Base-by-base conservation (phyloP, 2,797 vertebrate genomes). In the Schizothorax lantsangensis region DNA sequence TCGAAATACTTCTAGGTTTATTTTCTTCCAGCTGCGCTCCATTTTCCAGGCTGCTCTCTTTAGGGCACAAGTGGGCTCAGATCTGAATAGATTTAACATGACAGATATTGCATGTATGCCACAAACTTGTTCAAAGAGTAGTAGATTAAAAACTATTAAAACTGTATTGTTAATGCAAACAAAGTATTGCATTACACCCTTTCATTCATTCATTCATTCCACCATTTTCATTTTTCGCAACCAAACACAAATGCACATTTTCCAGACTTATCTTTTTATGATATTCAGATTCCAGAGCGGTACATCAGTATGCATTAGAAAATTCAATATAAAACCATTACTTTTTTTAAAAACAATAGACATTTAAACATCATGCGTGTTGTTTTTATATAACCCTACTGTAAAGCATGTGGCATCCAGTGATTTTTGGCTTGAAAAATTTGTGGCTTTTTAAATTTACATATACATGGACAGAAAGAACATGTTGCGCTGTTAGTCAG, bases 281-380 rank as follows among this genome's bases (percentile, higher is more conserved):
- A 68, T 68, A 68, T 81, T 66, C 26, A 23, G 11, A 30, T 74
- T 21, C 5, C 36, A 57, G 23, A 71, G 23, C 62, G 5, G 23
- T 17, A 23, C 17, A 40, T 52, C 5, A 19, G 6, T 36, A 17
- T 21, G 45, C 30, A 52, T 40, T 66, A 84, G 33, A 84, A 66
- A 68, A 78, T n/a, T 64, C 21, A n/a, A n/a, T 75, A 40, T 52
- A 77, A 84, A 77, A 64, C 6, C 0, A 23, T 73, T 30, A 2
- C 1, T 38, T 75, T 30, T 30, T 75, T 26, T 75, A 75, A 84
- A 84, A 84, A 64, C 4, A 73, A 15, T 9, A 40, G 19, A 83
- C 52, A 75, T 64, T 64, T 75, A 75, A 64, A 64, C 72, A 64
- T 23, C 23, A 45, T 12, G 9, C 0, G 10, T 52, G 43, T 68